phyloP scores from a whole-genome alignment of 2,888 invertebrate species.

The Salpingus planirostris region DNA sequence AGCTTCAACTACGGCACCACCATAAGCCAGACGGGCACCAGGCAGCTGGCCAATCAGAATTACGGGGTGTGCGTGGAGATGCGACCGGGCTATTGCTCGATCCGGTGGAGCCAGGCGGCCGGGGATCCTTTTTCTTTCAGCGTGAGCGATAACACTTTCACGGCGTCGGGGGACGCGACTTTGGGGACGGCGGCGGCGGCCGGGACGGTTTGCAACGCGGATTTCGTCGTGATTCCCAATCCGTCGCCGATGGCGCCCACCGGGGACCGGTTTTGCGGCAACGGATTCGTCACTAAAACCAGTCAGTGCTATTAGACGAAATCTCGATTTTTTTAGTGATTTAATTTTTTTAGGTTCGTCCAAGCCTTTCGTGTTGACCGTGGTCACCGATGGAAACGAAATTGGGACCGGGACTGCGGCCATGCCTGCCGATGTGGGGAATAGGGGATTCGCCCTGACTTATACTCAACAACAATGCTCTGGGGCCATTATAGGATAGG shows the following conservation, averaged over 20 bases:
- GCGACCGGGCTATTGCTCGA: conserved; percentile 62
- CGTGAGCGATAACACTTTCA: conserved; percentile 60
- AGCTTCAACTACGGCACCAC: conserved; percentile 67
- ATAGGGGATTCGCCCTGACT: conserved; percentile 26
- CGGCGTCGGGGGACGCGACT: conserved; percentile 47
- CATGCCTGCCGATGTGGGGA: conserved; percentile 24
- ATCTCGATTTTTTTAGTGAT: not conserved
- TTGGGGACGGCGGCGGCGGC: conserved; percentile 52
- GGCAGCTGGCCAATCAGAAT: conserved; percentile 60
- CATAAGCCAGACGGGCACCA: conserved; percentile 45
- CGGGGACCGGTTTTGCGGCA: conserved; percentile 68
- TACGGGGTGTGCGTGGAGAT: conserved; percentile 71
- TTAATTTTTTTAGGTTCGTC: conserved; percentile 10
- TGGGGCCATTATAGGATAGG: conserved; percentile 3
- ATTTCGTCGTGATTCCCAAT: conserved; percentile 68
- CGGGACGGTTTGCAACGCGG: conserved; percentile 55
- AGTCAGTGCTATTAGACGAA: conserved; percentile 42
- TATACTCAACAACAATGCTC: conserved; percentile 16
- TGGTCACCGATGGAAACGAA: conserved; percentile 25
- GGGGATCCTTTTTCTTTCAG: conserved; percentile 56
- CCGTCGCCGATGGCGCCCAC: conserved; percentile 44
- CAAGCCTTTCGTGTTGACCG: conserved; percentile 27
- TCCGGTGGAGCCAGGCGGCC: conserved; percentile 50
- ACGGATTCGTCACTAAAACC: conserved; percentile 57
- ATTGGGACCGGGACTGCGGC: conserved; percentile 4